Base-by-base conservation (phyloP, 1,140 invertebrate genomes). In the Nasonia longicornis region DNA sequence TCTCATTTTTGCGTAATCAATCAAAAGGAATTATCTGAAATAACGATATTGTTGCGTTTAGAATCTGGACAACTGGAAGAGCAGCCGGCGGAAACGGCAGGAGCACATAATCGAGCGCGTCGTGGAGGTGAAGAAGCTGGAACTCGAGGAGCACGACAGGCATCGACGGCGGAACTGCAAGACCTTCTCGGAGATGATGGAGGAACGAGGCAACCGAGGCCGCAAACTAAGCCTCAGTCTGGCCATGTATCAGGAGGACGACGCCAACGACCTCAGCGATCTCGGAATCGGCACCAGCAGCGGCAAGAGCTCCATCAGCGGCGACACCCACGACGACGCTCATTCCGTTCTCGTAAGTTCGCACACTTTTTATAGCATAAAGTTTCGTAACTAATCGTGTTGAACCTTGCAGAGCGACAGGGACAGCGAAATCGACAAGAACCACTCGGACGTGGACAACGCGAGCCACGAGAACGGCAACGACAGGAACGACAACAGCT, bases 1-100 rank as follows among this genome's bases (percentile, higher is more conserved):
- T 35, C 3, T 35, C 31, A 35, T 35, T 35, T 35, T 35, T 52
- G 14, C n/a, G 64, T 52, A 48, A 79, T n/a, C 6, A 14, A 45
- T 31, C 4, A 81, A 77, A 42, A 35, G 4, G 4, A 3, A 35
- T 6, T 3, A 35, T 35, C 31, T 4, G 4, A 35, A 63, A 38
- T n/a, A 42, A 20, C 38, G 14, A 38, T 64, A 22, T 3, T 16
- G 2, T 26, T 26, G 6, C 14, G 85, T 83, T 84, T 87, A 97
- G 96, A 97, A 97, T 91, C 91, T 98, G 90, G 96, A 97, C 90
- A 97, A 96, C 91, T 98, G 97, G 97, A 98, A 97, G 91, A 96
- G 95, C 83, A 96, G 95, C 82, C 92, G 97, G 85, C 94, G 96
- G 93, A 97, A 97, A 94, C 93, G 95, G 81, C 95, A 96, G 85